Conservation (phyloP, 2,888 invertebrate genomes). For the Drosophila paucipuncta region DNA sequence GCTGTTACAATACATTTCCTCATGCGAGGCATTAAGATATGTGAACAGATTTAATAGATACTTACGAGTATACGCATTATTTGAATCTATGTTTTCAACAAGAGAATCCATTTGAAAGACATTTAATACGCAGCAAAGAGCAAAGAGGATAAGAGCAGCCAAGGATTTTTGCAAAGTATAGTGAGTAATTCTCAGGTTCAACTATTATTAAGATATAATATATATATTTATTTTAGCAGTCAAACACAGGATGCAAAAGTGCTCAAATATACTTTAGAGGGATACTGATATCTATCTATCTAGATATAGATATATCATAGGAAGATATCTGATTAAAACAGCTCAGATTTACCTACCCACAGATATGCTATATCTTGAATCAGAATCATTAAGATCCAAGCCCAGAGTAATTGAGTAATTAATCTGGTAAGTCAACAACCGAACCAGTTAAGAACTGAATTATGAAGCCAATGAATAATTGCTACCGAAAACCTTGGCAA, state of each 20-base stretch:
- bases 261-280: not conserved
- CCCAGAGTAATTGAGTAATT: not conserved
- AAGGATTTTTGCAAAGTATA: not conserved
- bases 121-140: not conserved
- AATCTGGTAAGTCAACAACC: not conserved
- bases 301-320: not conserved
- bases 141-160: not conserved
- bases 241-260: not conserved
- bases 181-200: not conserved
- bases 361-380: not conserved
- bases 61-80: conserved; percentile 9
- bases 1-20: conserved; percentile 17
- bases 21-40: conserved; percentile 2
- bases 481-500: conserved; percentile 6
- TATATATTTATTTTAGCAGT: not conserved
- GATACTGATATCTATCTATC: not conserved
- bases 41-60: conserved; percentile 29
- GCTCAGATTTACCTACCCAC: not conserved
- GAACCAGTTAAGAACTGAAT: conserved; percentile 7
- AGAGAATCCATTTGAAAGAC: not conserved
- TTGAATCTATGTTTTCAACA: conserved; percentile 6
- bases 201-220: not conserved
- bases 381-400: not conserved
- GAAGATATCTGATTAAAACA: not conserved
- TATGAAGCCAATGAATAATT: conserved; percentile 5